A percentile compares a stretch with the other conserved stretches of the same genome.
phyloP scores from a whole-genome alignment of 2,113 vertebrate species.

The Callipepla californica region DNA sequence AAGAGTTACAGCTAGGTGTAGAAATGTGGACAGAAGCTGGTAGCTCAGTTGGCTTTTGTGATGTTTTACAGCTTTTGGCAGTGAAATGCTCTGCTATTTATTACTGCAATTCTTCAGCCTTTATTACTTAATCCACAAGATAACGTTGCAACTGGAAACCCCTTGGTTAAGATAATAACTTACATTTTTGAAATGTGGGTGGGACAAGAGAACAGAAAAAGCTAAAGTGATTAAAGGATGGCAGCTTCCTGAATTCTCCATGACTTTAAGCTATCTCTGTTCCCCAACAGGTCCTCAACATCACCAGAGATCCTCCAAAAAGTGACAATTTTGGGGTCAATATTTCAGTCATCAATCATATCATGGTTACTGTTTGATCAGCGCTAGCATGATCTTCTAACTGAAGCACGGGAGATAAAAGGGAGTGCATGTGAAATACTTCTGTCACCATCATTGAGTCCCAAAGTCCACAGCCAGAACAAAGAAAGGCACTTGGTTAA shows the following conservation, averaged over 20 bases:
- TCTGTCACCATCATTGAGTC: neutral
- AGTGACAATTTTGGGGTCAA: neutral
- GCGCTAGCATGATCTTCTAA: neutral
- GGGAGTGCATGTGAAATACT: neutral
- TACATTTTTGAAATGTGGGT: neutral
- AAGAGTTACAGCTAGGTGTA: neutral
- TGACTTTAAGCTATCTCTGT: neutral
- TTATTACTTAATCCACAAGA: neutral
- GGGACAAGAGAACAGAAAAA: neutral
- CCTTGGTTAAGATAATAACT: neutral
- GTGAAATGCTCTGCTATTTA: neutral
- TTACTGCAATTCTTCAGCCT: neutral
- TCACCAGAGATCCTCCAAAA: neutral
- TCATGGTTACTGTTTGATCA: accelerated
- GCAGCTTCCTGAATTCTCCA: neutral
- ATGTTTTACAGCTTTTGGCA: neutral
- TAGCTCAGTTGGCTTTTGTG: neutral
- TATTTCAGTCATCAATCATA: neutral
- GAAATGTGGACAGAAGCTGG: neutral
- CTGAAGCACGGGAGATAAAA: neutral
- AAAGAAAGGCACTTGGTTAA: neutral
- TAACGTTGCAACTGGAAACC: neutral
- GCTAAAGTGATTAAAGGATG: neutral
- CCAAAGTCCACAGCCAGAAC: neutral
- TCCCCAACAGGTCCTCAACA: neutral